Evolutionary conservation across 2,797 vertebrate genomes (phyloP), one percentile per base, ranked within the genome.

Genomic region (Serranus cabrilla): DNA sequence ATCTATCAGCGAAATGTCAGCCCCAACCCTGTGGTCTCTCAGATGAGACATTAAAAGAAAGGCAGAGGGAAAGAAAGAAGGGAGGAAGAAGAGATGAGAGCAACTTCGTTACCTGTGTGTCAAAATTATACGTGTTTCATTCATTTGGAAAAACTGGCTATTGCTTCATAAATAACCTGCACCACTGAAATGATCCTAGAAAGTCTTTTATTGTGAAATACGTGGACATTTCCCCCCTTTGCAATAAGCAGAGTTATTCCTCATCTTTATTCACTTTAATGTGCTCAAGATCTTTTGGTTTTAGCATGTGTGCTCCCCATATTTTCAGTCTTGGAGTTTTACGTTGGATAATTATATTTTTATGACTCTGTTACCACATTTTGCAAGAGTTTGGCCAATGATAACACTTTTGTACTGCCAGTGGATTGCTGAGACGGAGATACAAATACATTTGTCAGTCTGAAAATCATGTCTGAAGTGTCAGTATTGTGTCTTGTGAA

Each of bases 1-100:
- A 84, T 84, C 75, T 65, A 72, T 89, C 82, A 83, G 72, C 12
- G 20, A 80, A 83, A 75, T 80, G 86, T 86, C 88, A 86, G 78
- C 56, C 5, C 4, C 78, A 77, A 13, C 68, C 47, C 76, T 11
- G 46, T 34, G 67, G 71, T 68, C 80, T 80, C 81, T 83, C 80
- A 74, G 66, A 78, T 80, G 86, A 85, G 74, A 77, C 76, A 83
- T 76, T 65, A 71, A 74, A 71, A 56, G 42, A 67, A 62, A 75
- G 57, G 34, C 17, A 16, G 43, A 21, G 43, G 56, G 23, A 40
- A 39, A 17, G 39, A 54, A 42, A 42, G 50, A 31, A 52, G 40
- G 17, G 39, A 52, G 54, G n/a, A n/a, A 21, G 52, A 43, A 73
- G 60, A 49, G 67, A 63, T 25, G 39, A 45, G 51, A 31, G 23